phyloP scores from a whole-genome alignment of 2,797 vertebrate genomes.

The Pseudotriccus pelzelni region DNA sequence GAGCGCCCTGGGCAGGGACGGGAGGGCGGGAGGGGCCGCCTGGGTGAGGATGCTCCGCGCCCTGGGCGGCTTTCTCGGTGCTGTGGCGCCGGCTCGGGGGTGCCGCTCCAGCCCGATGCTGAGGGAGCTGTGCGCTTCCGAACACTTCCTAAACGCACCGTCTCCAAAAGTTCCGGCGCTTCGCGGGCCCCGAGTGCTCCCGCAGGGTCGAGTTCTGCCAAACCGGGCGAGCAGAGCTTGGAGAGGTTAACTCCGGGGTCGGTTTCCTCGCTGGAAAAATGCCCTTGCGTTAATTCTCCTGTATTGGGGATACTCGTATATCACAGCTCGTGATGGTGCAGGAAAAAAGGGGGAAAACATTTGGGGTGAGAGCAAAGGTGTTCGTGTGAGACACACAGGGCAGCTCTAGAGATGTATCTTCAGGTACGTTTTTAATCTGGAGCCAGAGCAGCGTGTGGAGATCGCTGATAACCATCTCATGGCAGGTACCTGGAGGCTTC shows the following conservation, averaged over 20 bases:
- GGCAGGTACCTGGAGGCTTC: not conserved
- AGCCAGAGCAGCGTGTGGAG: not conserved
- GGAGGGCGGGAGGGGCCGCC: not conserved
- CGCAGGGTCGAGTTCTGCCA: fast-evolving
- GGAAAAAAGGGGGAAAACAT: fast-evolving
- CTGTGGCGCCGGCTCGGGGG: not conserved
- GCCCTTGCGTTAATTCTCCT: fast-evolving
- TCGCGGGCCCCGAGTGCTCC: fast-evolving
- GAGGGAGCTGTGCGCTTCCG: not conserved
- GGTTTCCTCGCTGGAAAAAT: not conserved
- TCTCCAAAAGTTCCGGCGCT: not conserved
- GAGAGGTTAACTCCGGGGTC: no score
- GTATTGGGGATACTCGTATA: not conserved
- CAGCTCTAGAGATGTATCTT: no score
- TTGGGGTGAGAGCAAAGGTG: not conserved
- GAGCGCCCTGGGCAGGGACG: not conserved
- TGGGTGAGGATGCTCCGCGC: not conserved
- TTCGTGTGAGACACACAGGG: fast-evolving
- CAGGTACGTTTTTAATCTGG: not conserved
- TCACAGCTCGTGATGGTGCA: not conserved
- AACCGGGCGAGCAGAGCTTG: not conserved
- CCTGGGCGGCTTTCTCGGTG: not conserved
- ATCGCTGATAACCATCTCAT: not conserved
- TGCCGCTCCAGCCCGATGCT: fast-evolving
- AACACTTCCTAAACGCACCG: fast-evolving